These are phyloP conservation scores for Papilio protenor DNA, from an alignment of 2,888 invertebrate species.

Conservation along the genomic window DNA sequence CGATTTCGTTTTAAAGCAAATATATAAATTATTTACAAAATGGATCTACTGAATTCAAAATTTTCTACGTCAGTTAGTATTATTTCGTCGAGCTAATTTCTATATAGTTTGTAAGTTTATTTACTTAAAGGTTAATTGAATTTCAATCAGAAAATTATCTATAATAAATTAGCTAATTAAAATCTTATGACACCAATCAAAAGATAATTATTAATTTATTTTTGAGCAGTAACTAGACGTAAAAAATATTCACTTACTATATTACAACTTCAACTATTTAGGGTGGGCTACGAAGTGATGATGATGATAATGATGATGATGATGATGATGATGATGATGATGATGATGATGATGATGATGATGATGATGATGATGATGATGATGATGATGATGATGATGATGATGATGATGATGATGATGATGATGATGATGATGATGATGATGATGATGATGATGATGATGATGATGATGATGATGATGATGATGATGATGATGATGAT, in stretches of 20 bases:
- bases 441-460: too few relatives aligned
- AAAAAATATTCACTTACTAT: background rate
- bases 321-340: too few relatives aligned
- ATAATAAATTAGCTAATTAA: background rate
- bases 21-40: background rate
- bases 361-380: too few relatives aligned
- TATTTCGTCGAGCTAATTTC: conserved; percentile 1
- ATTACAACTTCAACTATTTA: too few relatives aligned
- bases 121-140: background rate
- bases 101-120: background rate
- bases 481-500: too few relatives aligned
- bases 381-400: too few relatives aligned
- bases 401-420: too few relatives aligned
- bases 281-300: too few relatives aligned
- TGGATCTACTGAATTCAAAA: background rate
- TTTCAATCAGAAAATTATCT: background rate
- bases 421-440: too few relatives aligned
- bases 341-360: too few relatives aligned
- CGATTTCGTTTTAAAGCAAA: conserved; percentile 15
- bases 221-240: background rate
- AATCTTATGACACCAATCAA: background rate
- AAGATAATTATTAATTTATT: background rate
- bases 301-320: too few relatives aligned
- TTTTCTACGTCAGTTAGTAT: background rate
- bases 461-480: too few relatives aligned